phyloP scores from a whole-genome alignment of 2,797 vertebrate genomes.

The Adelosebastes latens region DNA sequence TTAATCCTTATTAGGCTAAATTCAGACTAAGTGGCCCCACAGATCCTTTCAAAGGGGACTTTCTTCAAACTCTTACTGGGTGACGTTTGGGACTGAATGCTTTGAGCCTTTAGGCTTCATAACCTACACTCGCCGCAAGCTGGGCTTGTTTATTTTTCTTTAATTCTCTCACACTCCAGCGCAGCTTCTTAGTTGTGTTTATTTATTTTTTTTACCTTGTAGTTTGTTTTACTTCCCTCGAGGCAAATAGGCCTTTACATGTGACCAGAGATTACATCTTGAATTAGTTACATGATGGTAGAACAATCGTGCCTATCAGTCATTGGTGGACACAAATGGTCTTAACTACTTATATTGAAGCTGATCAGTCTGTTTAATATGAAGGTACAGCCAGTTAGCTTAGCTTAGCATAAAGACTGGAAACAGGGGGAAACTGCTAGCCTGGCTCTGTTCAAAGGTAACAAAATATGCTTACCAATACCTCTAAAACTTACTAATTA shows the following conservation, averaged over 20 bases:
- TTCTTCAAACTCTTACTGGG: slow-evolving; percentile 67
- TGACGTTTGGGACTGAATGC: slow-evolving; percentile 64
- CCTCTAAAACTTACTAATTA: not conserved
- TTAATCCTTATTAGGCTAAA: slow-evolving; percentile 99
- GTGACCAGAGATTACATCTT: slow-evolving; percentile 70
- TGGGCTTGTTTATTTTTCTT: slow-evolving; percentile 80
- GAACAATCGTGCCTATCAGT: slow-evolving; percentile 61
- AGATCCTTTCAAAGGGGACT: slow-evolving; percentile 85
- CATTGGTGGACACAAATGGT: slow-evolving; percentile 18
- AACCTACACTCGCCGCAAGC: slow-evolving; percentile 63
- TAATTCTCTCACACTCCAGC: slow-evolving; percentile 73
- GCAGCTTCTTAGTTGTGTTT: slow-evolving; percentile 70
- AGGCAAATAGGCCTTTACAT: slow-evolving; percentile 66
- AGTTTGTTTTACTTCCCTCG: slow-evolving; percentile 77
- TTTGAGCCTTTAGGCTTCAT: slow-evolving; percentile 67
- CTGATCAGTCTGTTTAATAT: not conserved
- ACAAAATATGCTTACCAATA: not conserved
- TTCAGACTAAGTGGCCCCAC: slow-evolving; percentile 94
- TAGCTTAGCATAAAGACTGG: slow-evolving; percentile 5
- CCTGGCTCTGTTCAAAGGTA: not conserved
- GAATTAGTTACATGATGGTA: slow-evolving; percentile 63
- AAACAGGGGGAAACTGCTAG: not conserved
- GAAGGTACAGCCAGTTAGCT: not conserved
- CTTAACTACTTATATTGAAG: slow-evolving; percentile 1
- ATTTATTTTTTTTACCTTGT: slow-evolving; percentile 64